These are phyloP conservation scores for Acipenser ruthenus DNA, from an alignment of 2,797 vertebrate genomes.

Conservation along the genomic window DNA sequence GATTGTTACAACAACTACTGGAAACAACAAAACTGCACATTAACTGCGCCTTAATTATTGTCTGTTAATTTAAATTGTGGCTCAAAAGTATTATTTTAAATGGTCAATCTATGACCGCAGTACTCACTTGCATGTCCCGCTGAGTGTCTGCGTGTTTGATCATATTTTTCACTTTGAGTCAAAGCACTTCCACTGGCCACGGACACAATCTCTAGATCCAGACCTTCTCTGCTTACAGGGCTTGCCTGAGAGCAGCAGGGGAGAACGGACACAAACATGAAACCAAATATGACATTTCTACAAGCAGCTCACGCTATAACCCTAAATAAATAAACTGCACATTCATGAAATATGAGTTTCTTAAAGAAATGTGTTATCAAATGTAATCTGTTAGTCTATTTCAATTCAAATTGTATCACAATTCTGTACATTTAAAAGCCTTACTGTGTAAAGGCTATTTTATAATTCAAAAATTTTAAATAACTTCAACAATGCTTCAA, in stretches of 20 bases:
- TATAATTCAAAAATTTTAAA: too few relatives aligned
- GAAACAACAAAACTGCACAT: too few relatives aligned
- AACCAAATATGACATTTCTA: constrained; percentile 69
- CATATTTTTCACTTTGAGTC: constrained; percentile 59
- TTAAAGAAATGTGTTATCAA: constrained; percentile 31
- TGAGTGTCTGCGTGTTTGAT: constrained; percentile 51
- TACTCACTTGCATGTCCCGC: constrained; percentile 70
- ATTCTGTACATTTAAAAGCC: too few relatives aligned
- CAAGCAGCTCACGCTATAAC: constrained; percentile 62
- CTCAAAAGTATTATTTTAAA: neutral
- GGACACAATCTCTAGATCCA: constrained; percentile 60
- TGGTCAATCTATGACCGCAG: constrained; percentile 35
- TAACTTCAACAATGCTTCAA: too few relatives aligned
- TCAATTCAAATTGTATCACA: too few relatives aligned
- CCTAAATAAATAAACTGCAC: constrained; percentile 65
- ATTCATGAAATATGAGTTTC: constrained; percentile 24
- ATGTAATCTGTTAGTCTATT: too few relatives aligned
- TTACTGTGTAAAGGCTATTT: too few relatives aligned
- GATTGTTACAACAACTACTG: too few relatives aligned
- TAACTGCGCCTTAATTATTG: too few relatives aligned
- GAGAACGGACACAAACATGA: constrained; percentile 69
- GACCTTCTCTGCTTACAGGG: constrained; percentile 64
- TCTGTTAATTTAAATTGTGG: too few relatives aligned
- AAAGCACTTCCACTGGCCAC: constrained; percentile 56
- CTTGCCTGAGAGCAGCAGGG: constrained; percentile 63